These are phyloP conservation scores for Diarsia rubi DNA, from an alignment of 2,888 invertebrate genomes.

Conservation along the genomic window DNA sequence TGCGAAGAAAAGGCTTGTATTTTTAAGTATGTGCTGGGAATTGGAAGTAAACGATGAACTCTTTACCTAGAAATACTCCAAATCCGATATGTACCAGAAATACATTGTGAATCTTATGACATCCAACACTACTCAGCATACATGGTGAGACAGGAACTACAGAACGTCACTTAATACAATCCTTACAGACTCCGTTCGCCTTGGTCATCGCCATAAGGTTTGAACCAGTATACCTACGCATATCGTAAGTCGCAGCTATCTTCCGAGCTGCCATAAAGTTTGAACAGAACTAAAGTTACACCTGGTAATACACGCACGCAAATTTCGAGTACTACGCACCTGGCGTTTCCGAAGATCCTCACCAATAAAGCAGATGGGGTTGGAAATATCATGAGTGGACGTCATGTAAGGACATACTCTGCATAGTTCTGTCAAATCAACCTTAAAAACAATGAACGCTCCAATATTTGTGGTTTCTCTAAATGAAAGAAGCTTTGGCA, in stretches of 20 bases:
- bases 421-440: not conserved
- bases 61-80: not conserved
- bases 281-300: not conserved
- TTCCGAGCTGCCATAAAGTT: not conserved
- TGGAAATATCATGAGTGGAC: not conserved
- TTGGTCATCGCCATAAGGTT: not conserved
- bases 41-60: not conserved
- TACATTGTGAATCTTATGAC: too few species aligned
- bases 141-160: not conserved
- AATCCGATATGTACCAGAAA: too few species aligned
- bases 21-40: conserved; percentile 27
- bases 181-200: too few species aligned
- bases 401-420: not conserved
- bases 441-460: not conserved
- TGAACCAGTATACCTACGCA: too few species aligned
- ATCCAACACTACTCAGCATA: not conserved
- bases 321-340: not conserved
- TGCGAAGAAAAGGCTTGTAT: conserved; percentile 14
- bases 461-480: not conserved
- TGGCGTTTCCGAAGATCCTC: not conserved
- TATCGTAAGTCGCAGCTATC: not conserved
- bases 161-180: too few species aligned
- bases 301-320: not conserved
- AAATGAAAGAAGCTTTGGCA: not conserved
- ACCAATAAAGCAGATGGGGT: not conserved